These are phyloP conservation scores for Drosophila santomea DNA, from an alignment of 1,140 invertebrate genomes.

Conservation along the genomic window DNA sequence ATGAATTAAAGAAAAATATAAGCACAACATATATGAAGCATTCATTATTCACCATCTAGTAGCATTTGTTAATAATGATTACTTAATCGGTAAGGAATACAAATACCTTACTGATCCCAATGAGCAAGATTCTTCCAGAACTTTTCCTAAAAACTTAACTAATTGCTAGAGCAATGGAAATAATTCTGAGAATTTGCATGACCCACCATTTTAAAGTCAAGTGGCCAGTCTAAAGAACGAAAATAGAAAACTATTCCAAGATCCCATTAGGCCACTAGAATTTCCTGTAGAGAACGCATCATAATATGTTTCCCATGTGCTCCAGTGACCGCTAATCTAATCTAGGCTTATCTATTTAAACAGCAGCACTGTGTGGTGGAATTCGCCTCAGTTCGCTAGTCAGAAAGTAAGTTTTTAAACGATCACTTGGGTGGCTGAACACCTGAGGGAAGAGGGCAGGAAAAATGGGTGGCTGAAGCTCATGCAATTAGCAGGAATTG, in stretches of 20 bases:
- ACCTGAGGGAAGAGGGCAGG: neutral
- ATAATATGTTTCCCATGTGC: conserved; percentile 37
- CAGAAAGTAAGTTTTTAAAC: conserved; percentile 37
- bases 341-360: conserved; percentile 56
- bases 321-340: conserved; percentile 64
- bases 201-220: conserved; percentile 29
- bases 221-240: conserved; percentile 16
- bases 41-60: too few relatives aligned
- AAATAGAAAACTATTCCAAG: conserved; percentile 19
- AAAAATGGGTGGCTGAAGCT: conserved; percentile 13
- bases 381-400: conserved; percentile 23
- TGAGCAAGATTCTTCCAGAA: neutral
- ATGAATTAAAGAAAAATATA: neutral
- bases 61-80: neutral
- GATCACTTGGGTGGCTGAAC: conserved; percentile 15
- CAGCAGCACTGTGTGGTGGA: conserved; percentile 24
- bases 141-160: neutral
- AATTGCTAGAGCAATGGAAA: conserved; percentile 12
- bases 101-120: neutral
- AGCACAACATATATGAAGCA: too few relatives aligned
- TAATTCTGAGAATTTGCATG: neutral
- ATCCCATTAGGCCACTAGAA: conserved; percentile 27
- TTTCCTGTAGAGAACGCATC: conserved; percentile 5
- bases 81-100: neutral
- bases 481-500: conserved; percentile 79